A percentile compares a stretch with the other conserved stretches of the same genome.
These are phyloP conservation scores for Mustela erminea DNA, from an alignment of 2,797 vertebrate species.

Conservation along the genomic window DNA sequence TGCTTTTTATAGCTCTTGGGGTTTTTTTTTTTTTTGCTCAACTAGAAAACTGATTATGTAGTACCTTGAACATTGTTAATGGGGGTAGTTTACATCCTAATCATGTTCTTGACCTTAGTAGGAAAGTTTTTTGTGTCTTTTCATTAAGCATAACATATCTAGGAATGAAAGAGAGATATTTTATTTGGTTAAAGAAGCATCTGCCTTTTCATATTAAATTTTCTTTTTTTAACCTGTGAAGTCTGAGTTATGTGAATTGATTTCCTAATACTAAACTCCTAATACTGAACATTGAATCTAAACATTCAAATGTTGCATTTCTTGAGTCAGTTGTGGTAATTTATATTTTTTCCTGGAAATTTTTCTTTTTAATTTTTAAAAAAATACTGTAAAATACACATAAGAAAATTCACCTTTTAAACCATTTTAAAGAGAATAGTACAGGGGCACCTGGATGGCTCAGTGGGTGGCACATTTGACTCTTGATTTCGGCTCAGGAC, in stretches of 20 bases:
- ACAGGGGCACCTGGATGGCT: no score
- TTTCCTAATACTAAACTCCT: background rate
- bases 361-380: background rate
- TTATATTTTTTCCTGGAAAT: background rate
- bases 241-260: background rate
- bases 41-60: background rate
- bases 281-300: background rate
- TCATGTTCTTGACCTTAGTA: background rate
- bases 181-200: background rate
- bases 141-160: background rate
- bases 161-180: background rate
- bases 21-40: background rate
- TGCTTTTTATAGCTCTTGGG: background rate
- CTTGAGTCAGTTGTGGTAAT: background rate
- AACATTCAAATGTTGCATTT: background rate
- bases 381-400: background rate
- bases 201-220: background rate
- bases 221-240: background rate
- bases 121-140: background rate
- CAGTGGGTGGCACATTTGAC: no score
- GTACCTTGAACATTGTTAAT: background rate
- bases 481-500: no score
- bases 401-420: background rate
- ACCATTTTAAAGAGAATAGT: background rate
- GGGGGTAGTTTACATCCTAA: background rate